phyloP scores from a whole-genome alignment of 2,888 invertebrate genomes.

The Lamproptera curius region DNA sequence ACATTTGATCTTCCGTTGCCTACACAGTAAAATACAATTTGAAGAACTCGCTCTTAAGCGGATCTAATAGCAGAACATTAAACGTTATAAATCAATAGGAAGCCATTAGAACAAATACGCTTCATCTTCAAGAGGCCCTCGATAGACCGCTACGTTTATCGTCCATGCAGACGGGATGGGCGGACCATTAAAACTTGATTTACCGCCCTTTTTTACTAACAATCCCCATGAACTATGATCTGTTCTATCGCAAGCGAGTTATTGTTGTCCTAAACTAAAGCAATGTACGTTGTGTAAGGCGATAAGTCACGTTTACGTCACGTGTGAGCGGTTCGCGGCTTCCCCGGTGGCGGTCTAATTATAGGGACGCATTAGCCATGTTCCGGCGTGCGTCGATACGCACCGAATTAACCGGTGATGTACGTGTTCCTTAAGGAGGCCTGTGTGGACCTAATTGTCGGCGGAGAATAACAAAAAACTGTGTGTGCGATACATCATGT shows the following conservation, averaged over 20 bases:
- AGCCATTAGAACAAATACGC: not conserved
- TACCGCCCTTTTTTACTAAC: constrained; percentile 1
- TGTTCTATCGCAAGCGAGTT: not conserved
- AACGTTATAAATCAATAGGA: not conserved
- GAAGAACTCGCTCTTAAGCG: not conserved
- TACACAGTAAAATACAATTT: not conserved
- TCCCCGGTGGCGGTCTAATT: constrained; percentile 35
- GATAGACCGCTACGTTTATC: not conserved
- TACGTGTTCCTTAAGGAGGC: too few species aligned
- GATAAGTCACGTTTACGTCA: constrained; percentile 15
- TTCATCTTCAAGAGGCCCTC: not conserved
- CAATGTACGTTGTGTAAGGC: not conserved
- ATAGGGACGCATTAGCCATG: constrained; percentile 35
- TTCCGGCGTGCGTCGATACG: constrained; percentile 30
- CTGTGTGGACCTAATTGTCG: too few species aligned
- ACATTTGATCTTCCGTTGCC: not conserved
- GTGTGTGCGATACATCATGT: too few species aligned
- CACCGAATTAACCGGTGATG: constrained; percentile 20
- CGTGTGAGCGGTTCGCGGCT: constrained; percentile 18
- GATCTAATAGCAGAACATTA: not conserved
- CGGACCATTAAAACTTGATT: constrained; percentile 3
- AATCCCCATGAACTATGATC: too few species aligned
- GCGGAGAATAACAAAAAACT: too few species aligned
- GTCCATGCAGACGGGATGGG: not conserved
- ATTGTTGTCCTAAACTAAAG: not conserved